Evolutionary conservation across 2,113 vertebrate species (phyloP).

Genomic region (Alces alces): DNA sequence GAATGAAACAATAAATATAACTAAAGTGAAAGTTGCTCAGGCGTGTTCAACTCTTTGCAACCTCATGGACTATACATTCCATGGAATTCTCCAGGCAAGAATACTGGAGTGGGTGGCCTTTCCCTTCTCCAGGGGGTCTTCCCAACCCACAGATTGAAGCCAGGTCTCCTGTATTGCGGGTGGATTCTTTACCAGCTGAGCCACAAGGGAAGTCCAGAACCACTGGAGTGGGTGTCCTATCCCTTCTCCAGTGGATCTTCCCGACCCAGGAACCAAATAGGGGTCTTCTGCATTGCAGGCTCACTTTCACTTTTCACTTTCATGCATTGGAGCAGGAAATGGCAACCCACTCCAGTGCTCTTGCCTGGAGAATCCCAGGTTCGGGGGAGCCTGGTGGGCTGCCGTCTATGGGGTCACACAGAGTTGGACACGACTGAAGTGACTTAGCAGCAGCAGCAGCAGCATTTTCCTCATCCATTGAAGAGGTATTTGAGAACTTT

Average conservation of each 20-base stretch:
- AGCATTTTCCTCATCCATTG: neutral
- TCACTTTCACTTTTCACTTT: too few relatives aligned
- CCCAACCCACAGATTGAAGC: neutral
- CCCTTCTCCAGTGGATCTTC: neutral
- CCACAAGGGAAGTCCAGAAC: neutral
- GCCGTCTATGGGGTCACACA: too few relatives aligned
- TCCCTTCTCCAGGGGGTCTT: neutral
- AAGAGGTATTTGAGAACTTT: neutral
- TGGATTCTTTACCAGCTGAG: neutral
- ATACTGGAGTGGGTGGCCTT: neutral
- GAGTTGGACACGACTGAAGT: too few relatives aligned
- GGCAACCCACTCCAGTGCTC: too few relatives aligned
- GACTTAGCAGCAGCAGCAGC: too few relatives aligned
- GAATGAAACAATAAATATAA: neutral
- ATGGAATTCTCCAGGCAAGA: neutral
- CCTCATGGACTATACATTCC: neutral
- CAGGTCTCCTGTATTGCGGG: rapidly evolving
- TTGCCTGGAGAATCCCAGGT: too few relatives aligned
- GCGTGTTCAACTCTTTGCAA: neutral
- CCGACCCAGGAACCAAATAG: neutral
- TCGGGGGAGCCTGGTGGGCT: too few relatives aligned
- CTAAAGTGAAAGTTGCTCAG: neutral
- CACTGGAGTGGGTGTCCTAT: neutral
- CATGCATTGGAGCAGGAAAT: too few relatives aligned
- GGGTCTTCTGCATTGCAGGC: neutral